Evolutionary conservation across 2,888 invertebrate genomes (phyloP).

Genomic region (Ectemnius cavifrons): DNA sequence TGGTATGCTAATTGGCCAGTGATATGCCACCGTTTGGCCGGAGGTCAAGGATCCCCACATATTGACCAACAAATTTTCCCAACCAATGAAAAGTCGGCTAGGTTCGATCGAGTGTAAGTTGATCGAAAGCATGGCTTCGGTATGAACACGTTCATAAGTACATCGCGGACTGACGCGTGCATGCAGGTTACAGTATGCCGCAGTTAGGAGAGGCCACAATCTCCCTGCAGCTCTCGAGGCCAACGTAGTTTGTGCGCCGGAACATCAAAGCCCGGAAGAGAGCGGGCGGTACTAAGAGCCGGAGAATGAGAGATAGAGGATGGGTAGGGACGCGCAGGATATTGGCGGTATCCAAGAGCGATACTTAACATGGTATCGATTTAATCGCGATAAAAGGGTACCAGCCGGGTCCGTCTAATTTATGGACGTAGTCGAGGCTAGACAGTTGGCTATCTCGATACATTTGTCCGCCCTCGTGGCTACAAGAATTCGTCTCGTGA

Average conservation of each 20-base stretch:
- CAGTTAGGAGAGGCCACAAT: conserved; percentile 37
- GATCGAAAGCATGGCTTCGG: no score
- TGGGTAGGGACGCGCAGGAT: not conserved
- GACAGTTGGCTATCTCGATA: conserved; percentile 57
- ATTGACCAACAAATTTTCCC: no score
- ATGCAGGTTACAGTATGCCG: conserved; percentile 28
- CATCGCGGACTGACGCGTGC: no score
- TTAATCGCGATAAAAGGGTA: conserved; percentile 74
- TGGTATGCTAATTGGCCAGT: no score
- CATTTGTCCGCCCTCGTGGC: conserved; percentile 55
- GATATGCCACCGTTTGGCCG: no score
- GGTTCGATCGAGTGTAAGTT: no score
- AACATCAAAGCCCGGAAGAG: conserved; percentile 45
- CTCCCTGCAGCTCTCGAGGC: conserved; percentile 39
- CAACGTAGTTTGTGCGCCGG: conserved; percentile 26
- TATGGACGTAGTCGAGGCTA: conserved; percentile 55
- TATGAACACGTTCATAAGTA: no score
- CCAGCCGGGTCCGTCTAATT: conserved; percentile 63
- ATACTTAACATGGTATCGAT: conserved; percentile 67
- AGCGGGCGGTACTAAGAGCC: not conserved
- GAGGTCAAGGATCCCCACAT: no score
- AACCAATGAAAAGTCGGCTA: no score
- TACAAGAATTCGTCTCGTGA: conserved; percentile 58
- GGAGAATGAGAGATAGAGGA: not conserved
- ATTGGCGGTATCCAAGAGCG: conserved; percentile 26